Evolutionary conservation across 2,888 invertebrate genomes (phyloP), one percentile per base, ranked within the genome.

Genomic region (Hylaea fasciaria): DNA sequence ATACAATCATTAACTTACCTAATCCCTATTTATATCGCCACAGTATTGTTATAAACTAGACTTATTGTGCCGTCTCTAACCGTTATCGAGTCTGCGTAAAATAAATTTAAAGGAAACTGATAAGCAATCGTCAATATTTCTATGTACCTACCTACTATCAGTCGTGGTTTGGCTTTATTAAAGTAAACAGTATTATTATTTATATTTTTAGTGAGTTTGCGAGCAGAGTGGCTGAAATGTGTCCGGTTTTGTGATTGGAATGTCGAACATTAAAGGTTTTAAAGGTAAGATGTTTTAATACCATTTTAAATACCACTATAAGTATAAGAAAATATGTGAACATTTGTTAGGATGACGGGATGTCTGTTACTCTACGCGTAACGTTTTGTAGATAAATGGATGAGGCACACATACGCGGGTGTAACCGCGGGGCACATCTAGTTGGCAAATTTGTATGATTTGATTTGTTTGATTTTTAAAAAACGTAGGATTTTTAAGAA

Each of bases 91-190:
- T 60, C 60, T 46, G 32, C 13, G 22, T 4, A 10, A n/a, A 51
- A 44, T 35, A 46, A 41, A 44, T 48, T 57, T 43, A 43, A 53
- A 65, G 56, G 58, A 51, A 61, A 48, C 39, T 49, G 62, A 65
- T 65, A 65, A 59, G 53, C 11, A 45, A 28, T 45, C 50, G 45
- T 54, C 44, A 45, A 46, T 50, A 41, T 29, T 48, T 60, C 50
- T 53, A 48, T 53, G 53, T 13, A 0, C 5, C 50, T 53, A 48
- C 48, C 48, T 13, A 0, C 5, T 39, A 58, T 53, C 48, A 58
- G 58, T 58, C 44, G 16, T 13, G 40, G 35, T 16, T 44, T 29
- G 13, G 10, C 48, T 43, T 17, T 16, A 28, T 22, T 41, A 35
- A 16, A 51, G 43, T 47, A 22, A 22, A 13, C 35, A 48, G 12